Evolutionary conservation across 2,888 invertebrate genomes (phyloP).

Genomic region (Aleiodes testaceus): DNA sequence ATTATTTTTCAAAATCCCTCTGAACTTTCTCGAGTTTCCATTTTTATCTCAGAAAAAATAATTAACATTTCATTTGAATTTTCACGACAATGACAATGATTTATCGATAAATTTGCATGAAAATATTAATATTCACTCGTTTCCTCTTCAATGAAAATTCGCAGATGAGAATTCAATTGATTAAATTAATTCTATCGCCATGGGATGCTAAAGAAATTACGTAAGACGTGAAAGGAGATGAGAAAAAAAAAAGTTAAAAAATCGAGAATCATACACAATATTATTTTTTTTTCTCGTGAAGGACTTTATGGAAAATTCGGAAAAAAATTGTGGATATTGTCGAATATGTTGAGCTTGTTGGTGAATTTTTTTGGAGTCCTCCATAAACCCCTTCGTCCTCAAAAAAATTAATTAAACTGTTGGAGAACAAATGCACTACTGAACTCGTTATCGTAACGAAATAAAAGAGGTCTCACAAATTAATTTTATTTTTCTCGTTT

Average conservation of each 20-base stretch:
- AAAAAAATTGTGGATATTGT: too few relatives aligned
- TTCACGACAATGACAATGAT: conserved; percentile 11
- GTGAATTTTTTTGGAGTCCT: too few relatives aligned
- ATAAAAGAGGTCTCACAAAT: background rate
- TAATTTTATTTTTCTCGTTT: background rate
- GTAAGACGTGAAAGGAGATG: conserved; percentile 19
- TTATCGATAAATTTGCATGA: background rate
- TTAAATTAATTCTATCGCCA: conserved; percentile 40
- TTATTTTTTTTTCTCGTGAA: too few relatives aligned
- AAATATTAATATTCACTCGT: too few relatives aligned
- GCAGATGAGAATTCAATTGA: background rate
- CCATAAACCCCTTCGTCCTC: too few relatives aligned
- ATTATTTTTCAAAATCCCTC: too few relatives aligned
- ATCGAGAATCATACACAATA: too few relatives aligned
- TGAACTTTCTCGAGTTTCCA: too few relatives aligned
- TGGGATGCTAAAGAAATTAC: conserved; percentile 14
- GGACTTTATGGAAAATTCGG: too few relatives aligned
- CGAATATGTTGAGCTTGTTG: too few relatives aligned
- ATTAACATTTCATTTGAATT: background rate
- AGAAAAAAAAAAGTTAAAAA: background rate
- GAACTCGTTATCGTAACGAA: background rate
- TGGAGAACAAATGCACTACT: background rate
- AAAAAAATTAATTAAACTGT: conserved; percentile 22
- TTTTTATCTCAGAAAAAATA: too few relatives aligned
- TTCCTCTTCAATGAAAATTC: background rate